Base-by-base conservation (phyloP, 2,113 vertebrate genomes). In the Clinocottus analis region DNA sequence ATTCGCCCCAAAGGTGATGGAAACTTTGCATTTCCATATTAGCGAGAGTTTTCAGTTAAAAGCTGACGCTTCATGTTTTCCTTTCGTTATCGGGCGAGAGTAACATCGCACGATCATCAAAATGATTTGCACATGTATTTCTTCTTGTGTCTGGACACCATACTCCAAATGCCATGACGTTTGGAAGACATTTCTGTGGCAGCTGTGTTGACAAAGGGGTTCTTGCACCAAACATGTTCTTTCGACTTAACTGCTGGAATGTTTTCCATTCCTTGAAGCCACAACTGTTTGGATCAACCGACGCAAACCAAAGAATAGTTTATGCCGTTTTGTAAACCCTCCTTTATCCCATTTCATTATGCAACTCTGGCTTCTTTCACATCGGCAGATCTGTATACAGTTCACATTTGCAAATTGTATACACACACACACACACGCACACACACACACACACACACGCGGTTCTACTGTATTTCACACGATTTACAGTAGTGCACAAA, bases 271-370 rank as follows among this genome's bases (percentile, higher is more conserved):
- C 45, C 43, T 41, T 29, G 33, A 49, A 70, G 25, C 61, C 67
- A 59, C 63, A 72, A 23, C 9, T 63, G 19, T 81, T 62, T 76
- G 7, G 9, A 63, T 58, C 16, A 53, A 49, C 21, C 14, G 43
- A 23, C 56, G 25, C 23, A 58, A 65, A 53, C 25, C 5, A 49
- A 75, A 85, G 33, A 75, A 31, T 75, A 59, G 16, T 79, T 61
- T 49, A 19, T 8, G 3, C 23, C 27, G 33, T 37, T 49, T 71
- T 41, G 6, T 65, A 61, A 81, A 73, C 39, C 49, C 35, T 51
- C 64, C 23, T 29, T 74, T 16, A 37, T n/a, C 29, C 39, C 17
- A 59, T 82, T 77, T 37, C 25, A 16, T 67, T 66, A 43, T 56
- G 23, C 31, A 76, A 51, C 47, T 69, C 41, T 45, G 12, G 17